These are phyloP conservation scores for Plebejus anna DNA, from an alignment of 2,888 invertebrate species.

Conservation along the genomic window DNA sequence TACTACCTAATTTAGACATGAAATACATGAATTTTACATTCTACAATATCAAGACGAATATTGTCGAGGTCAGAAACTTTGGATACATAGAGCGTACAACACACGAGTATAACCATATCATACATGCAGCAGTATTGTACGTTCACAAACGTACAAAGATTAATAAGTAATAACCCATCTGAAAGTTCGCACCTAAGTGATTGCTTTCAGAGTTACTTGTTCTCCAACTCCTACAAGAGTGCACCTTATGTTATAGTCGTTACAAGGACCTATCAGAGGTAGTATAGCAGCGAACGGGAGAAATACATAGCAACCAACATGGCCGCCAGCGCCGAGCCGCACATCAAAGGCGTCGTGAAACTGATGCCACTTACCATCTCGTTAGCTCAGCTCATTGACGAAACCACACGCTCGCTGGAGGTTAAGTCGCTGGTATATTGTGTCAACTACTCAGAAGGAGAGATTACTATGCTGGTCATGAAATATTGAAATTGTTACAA, in stretches of 20 bases:
- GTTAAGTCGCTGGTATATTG: not conserved
- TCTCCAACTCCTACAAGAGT: not conserved
- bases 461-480: too few species aligned
- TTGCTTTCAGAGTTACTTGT: not conserved
- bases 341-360: constrained; percentile 14
- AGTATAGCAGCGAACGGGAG: not conserved
- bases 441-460: not conserved
- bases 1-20: too few species aligned
- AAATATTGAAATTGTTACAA: too few species aligned
- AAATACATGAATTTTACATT: too few species aligned
- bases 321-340: not conserved
- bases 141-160: not conserved
- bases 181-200: not conserved
- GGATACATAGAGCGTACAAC: too few species aligned
- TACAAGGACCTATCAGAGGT: not conserved
- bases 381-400: constrained; percentile 8
- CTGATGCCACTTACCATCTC: constrained; percentile 15
- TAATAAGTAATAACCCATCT: not conserved
- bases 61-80: too few species aligned
- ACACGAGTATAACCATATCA: too few species aligned
- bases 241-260: not conserved
- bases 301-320: not conserved
- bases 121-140: not conserved
- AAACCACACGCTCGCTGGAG: not conserved
- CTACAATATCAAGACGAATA: too few species aligned